Conservation (phyloP, 2,888 invertebrate species). For the Chymomyza caudatula region DNA sequence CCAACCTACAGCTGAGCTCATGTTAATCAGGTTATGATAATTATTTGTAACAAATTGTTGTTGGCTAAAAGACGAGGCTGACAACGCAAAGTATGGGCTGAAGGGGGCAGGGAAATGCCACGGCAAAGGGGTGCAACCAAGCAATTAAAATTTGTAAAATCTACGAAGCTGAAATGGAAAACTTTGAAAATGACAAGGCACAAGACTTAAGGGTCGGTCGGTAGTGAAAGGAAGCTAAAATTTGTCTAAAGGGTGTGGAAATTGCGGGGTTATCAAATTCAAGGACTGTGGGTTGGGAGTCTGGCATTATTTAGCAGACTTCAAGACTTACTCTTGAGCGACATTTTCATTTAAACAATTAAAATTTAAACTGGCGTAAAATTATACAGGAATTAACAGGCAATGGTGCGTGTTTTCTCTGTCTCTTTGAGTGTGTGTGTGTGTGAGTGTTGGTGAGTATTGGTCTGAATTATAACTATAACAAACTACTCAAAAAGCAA, state of each 20-base stretch:
- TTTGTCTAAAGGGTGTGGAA: neutral
- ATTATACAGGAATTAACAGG: slow-evolving; percentile 72
- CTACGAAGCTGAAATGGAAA: slow-evolving; percentile 50
- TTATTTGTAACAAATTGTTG: slow-evolving; percentile 77
- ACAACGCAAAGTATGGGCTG: neutral
- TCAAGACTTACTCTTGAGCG: slow-evolving; percentile 26
- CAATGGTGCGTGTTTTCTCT: slow-evolving; percentile 34
- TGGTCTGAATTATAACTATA: neutral
- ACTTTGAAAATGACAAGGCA: slow-evolving; percentile 68
- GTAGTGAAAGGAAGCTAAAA: neutral
- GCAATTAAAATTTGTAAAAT: slow-evolving; percentile 71
- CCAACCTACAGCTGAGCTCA: slow-evolving; percentile 57
- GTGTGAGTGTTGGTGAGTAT: too few relatives aligned
- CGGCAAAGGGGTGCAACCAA: slow-evolving; percentile 19
- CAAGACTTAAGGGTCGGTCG: neutral
- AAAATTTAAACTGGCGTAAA: slow-evolving; percentile 76
- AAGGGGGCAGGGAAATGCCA: neutral
- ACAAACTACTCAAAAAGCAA: neutral
- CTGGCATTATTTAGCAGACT: neutral
- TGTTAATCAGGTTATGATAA: slow-evolving; percentile 79
- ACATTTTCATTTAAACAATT: slow-evolving; percentile 75
- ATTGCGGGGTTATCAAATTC: neutral
- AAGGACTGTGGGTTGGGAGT: neutral
- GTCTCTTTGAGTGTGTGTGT: neutral
- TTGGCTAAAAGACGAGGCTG: slow-evolving; percentile 30